Evolutionary conservation across 2,113 vertebrate genomes (phyloP).

Genomic region (Camelus bactrianus): DNA sequence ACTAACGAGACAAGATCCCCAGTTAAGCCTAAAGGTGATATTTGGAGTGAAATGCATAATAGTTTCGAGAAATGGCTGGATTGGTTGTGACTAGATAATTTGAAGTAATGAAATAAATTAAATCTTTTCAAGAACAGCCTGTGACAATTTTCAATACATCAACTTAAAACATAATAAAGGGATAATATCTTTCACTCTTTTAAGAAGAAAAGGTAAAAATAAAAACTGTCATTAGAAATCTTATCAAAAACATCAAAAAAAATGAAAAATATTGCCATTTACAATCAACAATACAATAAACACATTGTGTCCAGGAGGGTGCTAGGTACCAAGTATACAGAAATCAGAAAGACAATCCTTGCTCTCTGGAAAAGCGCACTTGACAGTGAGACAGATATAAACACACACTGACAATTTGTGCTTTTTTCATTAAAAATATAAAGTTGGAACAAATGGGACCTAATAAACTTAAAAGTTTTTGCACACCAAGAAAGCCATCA

Average conservation of each 20-base stretch:
- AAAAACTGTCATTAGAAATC: neutral
- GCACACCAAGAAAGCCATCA: too few species aligned
- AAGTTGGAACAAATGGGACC: neutral
- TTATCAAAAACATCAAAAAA: conserved; percentile 32
- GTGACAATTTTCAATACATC: neutral
- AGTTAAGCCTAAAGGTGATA: neutral
- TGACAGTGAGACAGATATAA: neutral
- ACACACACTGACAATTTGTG: neutral
- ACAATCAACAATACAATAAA: neutral
- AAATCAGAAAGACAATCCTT: neutral
- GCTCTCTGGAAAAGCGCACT: neutral
- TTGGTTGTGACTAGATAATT: conserved; percentile 9
- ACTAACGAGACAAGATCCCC: neutral
- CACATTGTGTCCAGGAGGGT: neutral
- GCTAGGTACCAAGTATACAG: neutral
- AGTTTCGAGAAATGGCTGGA: conserved; percentile 21
- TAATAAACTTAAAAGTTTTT: too few species aligned
- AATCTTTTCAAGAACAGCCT: neutral
- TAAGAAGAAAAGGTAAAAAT: neutral
- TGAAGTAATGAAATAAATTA: conserved; percentile 53
- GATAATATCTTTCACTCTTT: neutral
- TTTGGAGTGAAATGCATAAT: neutral
- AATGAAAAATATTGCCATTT: neutral
- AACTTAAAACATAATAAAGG: conserved; percentile 42
- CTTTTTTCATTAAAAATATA: conserved; percentile 35